phyloP scores from a whole-genome alignment of 2,797 vertebrate genomes.

The Mus spretus region DNA sequence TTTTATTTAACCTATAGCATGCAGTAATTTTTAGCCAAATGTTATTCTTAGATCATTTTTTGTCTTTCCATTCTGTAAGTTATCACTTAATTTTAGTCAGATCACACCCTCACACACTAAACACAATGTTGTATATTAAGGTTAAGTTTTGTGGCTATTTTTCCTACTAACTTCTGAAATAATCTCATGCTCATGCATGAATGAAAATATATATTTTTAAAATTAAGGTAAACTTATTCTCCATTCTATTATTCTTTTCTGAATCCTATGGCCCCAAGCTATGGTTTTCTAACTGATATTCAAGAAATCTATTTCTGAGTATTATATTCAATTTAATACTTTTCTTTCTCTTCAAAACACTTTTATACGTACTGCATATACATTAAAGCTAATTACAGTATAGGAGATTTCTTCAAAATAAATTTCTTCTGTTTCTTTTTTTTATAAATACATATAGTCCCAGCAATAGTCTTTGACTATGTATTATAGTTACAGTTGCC shows the following conservation, averaged over 20 bases:
- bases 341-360: neutral
- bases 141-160: slow-evolving; percentile 23
- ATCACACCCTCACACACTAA: slow-evolving; percentile 1
- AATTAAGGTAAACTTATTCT: neutral
- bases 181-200: neutral
- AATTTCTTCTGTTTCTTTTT: neutral
- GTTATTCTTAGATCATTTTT: neutral
- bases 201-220: neutral
- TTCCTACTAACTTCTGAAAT: neutral
- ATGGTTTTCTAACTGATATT: neutral
- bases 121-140: neutral
- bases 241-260: neutral
- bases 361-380: slow-evolving; percentile 57
- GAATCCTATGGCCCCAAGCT: neutral
- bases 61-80: neutral
- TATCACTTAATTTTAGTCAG: neutral
- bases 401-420: neutral
- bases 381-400: neutral
- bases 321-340: neutral
- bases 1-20: neutral
- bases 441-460: slow-evolving; percentile 55
- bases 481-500: neutral
- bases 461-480: neutral
- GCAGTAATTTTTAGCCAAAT: slow-evolving; percentile 20
- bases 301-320: neutral